Conservation (phyloP, 1,140 invertebrate species). For the Meloidogyne chitwoodi region DNA sequence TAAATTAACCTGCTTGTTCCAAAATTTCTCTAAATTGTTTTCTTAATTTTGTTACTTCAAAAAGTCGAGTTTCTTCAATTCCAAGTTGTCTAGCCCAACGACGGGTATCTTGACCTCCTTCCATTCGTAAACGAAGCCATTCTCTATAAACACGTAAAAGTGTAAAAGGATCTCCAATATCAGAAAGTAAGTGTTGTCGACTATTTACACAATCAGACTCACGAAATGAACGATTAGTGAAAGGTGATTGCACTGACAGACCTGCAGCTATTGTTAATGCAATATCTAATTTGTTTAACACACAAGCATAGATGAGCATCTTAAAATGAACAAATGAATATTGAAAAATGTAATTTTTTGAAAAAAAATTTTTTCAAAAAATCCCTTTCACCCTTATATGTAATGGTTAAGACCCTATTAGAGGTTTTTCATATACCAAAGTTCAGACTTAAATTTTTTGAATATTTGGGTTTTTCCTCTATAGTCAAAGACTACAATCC, state of each 20-base stretch:
- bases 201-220: constrained; percentile 66
- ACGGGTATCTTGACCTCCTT: constrained; percentile 37
- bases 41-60: constrained; percentile 39
- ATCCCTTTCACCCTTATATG: too few species aligned
- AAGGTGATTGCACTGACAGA: constrained; percentile 85
- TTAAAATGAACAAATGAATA: too few species aligned
- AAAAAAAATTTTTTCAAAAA: too few species aligned
- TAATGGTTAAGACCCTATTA: too few species aligned
- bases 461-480: too few species aligned
- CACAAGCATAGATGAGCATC: constrained; percentile 85
- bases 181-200: constrained; percentile 77
- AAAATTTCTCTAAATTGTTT: constrained; percentile 35
- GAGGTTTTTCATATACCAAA: too few species aligned
- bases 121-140: constrained; percentile 27
- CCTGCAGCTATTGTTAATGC: constrained; percentile 82
- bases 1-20: constrained; percentile 29
- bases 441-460: too few species aligned
- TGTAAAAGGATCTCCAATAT: constrained; percentile 90
- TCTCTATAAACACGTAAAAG: constrained; percentile 74
- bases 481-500: too few species aligned
- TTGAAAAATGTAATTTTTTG: too few species aligned
- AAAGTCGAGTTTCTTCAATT: constrained; percentile 43
- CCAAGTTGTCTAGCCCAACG: constrained; percentile 33
- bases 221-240: constrained; percentile 69
- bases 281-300: constrained; percentile 80